Evolutionary conservation across 2,888 invertebrate genomes (phyloP), one percentile per base, ranked within the genome.

Genomic region (Brachyptera putata): DNA sequence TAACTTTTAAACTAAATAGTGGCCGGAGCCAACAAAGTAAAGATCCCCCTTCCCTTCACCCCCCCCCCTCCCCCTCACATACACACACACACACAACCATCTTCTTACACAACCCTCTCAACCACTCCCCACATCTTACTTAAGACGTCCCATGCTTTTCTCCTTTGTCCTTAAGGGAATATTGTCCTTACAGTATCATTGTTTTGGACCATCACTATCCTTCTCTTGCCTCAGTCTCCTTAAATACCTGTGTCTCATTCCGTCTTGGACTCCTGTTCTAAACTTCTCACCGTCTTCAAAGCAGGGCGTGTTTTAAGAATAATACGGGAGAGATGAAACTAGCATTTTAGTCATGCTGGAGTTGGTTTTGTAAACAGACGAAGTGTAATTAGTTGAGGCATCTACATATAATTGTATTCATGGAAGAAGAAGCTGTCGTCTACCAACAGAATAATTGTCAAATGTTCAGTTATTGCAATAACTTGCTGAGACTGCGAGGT

Each of bases 1-100:
- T 53, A 53, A 53, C 53, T 53, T 53, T 53, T 36, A 53, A 53
- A 53, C 53, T 53, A 53, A 53, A 53, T 53, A 53, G 36, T 53
- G 53, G 30, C 34, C 53, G 22, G 53, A 53, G 53, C 53, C 34
- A 53, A 36, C 36, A 34, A 53, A 46, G 46, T 46, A 46, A 46
- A 46, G 36, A 36, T 36, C 53, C 36, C 21, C 53, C n/a, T n/a
- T n/a, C 34, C 53, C 16, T 36, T 34, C 22, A 13, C 36, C 7
- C n/a, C 13, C 53, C 36, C 9, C 34, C 53, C 36, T 9, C 34
- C 30, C 34, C 18, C 50, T n/a, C 22, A 46, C 7, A 11, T 7
- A 30, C 11, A 5, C 30, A 30, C 5, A 5, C 7, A 7, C 30
- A 30, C 30, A 30, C 5, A 30, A 5, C 30, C 30, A 7, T 30